Evolutionary conservation across 2,113 vertebrate species (phyloP).

Genomic region (Addax nasomaculatus): DNA sequence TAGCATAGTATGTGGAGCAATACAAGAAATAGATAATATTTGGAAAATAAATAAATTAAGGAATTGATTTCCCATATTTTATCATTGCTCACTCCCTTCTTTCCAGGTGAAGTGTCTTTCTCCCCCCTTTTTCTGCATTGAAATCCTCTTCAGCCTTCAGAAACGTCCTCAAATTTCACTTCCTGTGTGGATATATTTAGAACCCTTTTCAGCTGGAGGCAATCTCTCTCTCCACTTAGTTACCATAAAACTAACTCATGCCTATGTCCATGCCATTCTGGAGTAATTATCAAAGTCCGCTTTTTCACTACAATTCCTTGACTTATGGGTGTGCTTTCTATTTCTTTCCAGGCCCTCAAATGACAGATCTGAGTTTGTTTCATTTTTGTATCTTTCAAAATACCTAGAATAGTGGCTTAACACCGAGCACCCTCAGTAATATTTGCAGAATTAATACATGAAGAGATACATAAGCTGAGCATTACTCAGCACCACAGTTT

Average conservation of each 20-base stretch:
- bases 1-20: not conserved
- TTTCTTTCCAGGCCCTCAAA: not conserved
- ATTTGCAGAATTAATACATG: not conserved
- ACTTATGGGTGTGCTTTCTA: not conserved
- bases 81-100: not conserved
- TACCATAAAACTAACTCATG: not conserved
- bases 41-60: not conserved
- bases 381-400: not conserved
- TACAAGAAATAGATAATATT: not conserved
- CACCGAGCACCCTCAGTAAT: not conserved
- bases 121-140: not conserved
- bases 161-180: not conserved
- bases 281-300: not conserved
- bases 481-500: not conserved
- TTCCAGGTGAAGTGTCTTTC: not conserved
- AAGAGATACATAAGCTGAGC: not conserved
- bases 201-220: not conserved
- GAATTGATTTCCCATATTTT: not conserved
- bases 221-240: not conserved
- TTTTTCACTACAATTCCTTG: not conserved
- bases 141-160: not conserved
- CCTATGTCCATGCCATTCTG: not conserved
- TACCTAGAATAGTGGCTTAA: not conserved
- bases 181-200: not conserved
- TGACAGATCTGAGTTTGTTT: not conserved